phyloP scores from a whole-genome alignment of 2,113 vertebrate species.

The Bucco capensis region DNA sequence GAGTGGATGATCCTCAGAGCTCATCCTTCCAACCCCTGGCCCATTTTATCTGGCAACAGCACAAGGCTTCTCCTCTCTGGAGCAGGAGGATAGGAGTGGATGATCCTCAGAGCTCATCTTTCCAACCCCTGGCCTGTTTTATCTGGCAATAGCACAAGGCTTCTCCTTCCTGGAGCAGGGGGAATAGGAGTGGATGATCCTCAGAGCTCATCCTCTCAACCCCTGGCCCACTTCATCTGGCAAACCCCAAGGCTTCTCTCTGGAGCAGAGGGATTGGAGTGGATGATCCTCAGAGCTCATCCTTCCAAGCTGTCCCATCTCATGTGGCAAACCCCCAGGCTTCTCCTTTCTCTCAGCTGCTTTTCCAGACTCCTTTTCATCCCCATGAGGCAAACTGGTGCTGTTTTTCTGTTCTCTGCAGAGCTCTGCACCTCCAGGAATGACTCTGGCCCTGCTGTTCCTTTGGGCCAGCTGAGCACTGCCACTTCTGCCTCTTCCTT shows the following conservation, averaged over 20 bases:
- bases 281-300: too few relatives aligned
- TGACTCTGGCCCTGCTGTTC: fast-evolving
- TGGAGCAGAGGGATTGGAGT: neutral
- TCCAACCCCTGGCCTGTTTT: too few relatives aligned
- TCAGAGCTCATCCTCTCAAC: too few relatives aligned
- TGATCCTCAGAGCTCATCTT: too few relatives aligned
- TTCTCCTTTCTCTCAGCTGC: neutral
- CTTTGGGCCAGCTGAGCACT: neutral
- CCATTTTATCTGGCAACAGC: too few relatives aligned
- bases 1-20: too few relatives aligned
- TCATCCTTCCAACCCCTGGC: too few relatives aligned
- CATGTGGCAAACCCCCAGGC: neutral
- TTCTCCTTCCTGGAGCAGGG: neutral
- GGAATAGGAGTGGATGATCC: neutral
- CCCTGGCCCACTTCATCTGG: neutral
- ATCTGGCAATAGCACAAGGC: too few relatives aligned
- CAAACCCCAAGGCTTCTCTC: neutral
- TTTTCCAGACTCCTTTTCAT: neutral
- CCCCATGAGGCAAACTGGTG: neutral
- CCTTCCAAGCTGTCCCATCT: neutral
- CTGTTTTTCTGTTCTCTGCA: neutral
- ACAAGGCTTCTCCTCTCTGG: too few relatives aligned
- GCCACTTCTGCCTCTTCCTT: neutral
- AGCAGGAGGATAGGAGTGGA: too few relatives aligned
- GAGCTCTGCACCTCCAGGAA: neutral